Evolutionary conservation across 2,113 vertebrate genomes (phyloP).

Genomic region (Thamnophis sirtalis): DNA sequence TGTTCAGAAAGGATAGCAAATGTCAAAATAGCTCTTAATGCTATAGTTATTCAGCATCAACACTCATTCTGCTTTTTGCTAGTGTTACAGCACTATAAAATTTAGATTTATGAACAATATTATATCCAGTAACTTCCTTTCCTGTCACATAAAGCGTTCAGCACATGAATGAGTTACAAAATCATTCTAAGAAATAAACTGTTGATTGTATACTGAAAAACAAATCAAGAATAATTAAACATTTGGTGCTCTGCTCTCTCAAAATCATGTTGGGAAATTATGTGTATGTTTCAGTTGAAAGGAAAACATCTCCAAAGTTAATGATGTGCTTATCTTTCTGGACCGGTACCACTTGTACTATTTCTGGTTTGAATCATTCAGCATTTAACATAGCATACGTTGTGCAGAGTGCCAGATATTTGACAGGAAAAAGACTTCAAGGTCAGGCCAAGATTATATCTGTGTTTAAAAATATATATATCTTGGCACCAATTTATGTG

Average conservation of each 20-base stretch:
- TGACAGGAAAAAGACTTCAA: not conserved
- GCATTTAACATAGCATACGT: not conserved
- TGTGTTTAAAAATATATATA: not conserved
- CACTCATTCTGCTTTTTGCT: slow-evolving; percentile 3
- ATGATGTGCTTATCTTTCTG: slow-evolving; percentile 6
- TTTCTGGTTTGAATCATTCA: slow-evolving; percentile 23
- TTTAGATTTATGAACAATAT: slow-evolving; percentile 27
- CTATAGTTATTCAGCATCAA: not conserved
- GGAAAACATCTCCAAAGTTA: slow-evolving; percentile 25
- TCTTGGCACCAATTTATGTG: not conserved
- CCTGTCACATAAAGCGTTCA: slow-evolving; percentile 37
- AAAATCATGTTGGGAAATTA: slow-evolving; percentile 46
- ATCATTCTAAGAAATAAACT: slow-evolving; percentile 39
- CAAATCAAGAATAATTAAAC: slow-evolving; percentile 60
- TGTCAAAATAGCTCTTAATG: not conserved
- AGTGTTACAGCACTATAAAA: slow-evolving; percentile 21
- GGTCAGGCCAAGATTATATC: not conserved
- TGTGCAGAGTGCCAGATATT: not conserved
- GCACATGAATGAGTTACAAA: slow-evolving; percentile 36
- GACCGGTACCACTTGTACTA: not conserved
- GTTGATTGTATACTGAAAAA: slow-evolving; percentile 54
- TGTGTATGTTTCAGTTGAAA: slow-evolving; percentile 41
- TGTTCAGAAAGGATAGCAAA: not conserved
- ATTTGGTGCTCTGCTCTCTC: slow-evolving; percentile 42
- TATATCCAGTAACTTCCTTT: slow-evolving; percentile 35